phyloP scores from a whole-genome alignment of 2,797 vertebrate genomes.

The Danionella dracula region DNA sequence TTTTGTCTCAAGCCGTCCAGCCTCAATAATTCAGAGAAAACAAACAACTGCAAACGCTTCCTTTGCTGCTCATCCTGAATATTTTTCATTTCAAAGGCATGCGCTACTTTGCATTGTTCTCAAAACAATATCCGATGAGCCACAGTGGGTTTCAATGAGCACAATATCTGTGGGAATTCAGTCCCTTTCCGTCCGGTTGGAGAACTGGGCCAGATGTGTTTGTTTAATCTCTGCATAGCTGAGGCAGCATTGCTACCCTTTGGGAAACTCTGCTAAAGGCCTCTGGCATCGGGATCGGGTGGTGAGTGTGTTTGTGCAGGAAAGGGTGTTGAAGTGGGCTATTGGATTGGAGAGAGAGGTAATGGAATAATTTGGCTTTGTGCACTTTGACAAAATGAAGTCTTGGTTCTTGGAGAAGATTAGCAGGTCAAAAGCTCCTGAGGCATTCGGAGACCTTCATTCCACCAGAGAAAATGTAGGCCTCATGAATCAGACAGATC shows the following conservation, averaged over 20 bases:
- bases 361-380: constrained; percentile 53
- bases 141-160: constrained; percentile 30
- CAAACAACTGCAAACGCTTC: not conserved
- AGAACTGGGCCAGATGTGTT: constrained; percentile 45
- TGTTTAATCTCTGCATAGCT: constrained; percentile 47
- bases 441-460: constrained; percentile 35
- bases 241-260: constrained; percentile 29
- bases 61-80: not conserved
- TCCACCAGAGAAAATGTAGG: constrained; percentile 5
- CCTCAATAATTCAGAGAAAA: not conserved
- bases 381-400: constrained; percentile 43
- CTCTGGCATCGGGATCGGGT: constrained; percentile 13
- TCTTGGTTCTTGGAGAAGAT: constrained; percentile 47
- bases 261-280: constrained; percentile 29
- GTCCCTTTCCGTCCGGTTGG: constrained; percentile 26
- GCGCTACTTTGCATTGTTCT: constrained; percentile 18
- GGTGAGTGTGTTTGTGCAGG: constrained; percentile 17
- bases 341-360: constrained; percentile 43
- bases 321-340: constrained; percentile 28
- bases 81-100: constrained; percentile 31
- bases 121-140: constrained; percentile 40
- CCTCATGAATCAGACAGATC: constrained; percentile 18
- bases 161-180: constrained; percentile 35
- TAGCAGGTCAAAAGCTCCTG: constrained; percentile 45
- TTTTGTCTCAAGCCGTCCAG: constrained; percentile 20